A percentile compares a stretch with the other conserved stretches of the same genome.
Conservation (phyloP, 2,113 vertebrate species). For the Tetrao urogallus region DNA sequence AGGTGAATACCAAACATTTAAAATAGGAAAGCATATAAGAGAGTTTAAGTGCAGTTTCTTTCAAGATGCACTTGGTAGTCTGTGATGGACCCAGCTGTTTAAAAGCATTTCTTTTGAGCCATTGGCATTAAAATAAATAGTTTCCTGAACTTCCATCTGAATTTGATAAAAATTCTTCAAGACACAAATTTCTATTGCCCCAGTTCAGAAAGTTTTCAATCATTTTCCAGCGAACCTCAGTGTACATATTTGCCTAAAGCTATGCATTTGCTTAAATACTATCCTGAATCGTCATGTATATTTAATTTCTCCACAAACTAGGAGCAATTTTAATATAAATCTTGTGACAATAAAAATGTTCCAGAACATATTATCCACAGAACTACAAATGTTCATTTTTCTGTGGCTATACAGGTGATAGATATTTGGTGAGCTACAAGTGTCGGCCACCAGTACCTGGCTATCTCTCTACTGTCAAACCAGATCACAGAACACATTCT, state of each 20-base stretch:
- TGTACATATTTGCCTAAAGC: not conserved
- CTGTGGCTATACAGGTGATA: not conserved
- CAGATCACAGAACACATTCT: not conserved
- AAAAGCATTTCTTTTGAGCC: not conserved
- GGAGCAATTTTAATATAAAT: not conserved
- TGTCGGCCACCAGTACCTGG: accelerated
- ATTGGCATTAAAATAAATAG: not conserved
- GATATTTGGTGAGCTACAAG: not conserved
- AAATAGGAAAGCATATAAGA: not conserved
- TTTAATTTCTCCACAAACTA: not conserved
- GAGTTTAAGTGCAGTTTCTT: not conserved
- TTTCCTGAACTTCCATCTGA: not conserved
- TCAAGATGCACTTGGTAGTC: not conserved
- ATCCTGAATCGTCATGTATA: not conserved
- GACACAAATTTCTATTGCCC: not conserved
- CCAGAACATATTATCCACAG: accelerated
- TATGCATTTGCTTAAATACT: not conserved
- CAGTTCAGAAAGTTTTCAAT: not conserved
- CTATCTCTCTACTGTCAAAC: accelerated
- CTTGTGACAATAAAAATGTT: not conserved
- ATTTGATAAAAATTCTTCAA: not conserved
- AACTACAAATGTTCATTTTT: not conserved
- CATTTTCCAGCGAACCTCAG: not conserved
- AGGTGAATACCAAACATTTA: not conserved
- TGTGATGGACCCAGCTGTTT: not conserved